Conservation (phyloP, 2,113 vertebrate genomes). For the Gavia stellata region DNA sequence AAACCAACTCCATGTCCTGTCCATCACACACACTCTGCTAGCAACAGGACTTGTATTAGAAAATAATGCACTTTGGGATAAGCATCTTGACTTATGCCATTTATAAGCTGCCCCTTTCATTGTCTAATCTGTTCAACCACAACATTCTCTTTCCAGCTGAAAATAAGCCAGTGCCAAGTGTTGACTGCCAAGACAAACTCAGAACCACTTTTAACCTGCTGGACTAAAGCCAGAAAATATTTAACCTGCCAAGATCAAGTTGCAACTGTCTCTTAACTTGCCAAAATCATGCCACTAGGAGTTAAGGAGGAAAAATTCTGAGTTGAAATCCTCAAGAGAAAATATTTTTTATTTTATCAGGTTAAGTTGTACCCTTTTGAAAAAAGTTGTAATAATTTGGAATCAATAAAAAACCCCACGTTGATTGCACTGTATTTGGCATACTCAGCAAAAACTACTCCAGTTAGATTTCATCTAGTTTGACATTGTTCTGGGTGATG, state of each 20-base stretch:
- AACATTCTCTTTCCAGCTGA: slow-evolving; percentile 1
- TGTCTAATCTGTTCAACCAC: slow-evolving; percentile 10
- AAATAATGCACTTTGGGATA: background rate
- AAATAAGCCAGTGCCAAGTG: slow-evolving; percentile 6
- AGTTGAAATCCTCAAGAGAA: background rate
- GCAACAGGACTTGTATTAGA: background rate
- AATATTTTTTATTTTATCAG: background rate
- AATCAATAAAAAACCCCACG: background rate
- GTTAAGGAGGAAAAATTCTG: background rate
- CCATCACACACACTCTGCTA: background rate
- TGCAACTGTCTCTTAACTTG: background rate
- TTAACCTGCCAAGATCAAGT: slow-evolving; percentile 26
- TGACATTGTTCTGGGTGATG: background rate
- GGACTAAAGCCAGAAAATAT: background rate
- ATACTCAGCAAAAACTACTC: background rate
- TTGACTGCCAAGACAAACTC: background rate
- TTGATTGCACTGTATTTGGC: background rate
- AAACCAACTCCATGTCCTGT: background rate
- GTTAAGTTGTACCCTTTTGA: background rate
- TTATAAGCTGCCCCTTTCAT: background rate
- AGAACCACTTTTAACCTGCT: slow-evolving; percentile 26
- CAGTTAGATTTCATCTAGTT: background rate
- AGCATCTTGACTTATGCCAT: background rate
- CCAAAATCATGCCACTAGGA: background rate
- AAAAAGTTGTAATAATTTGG: background rate